These are phyloP conservation scores for Nipponacmea schrenckii DNA, from an alignment of 2,888 invertebrate species.

Conservation along the genomic window DNA sequence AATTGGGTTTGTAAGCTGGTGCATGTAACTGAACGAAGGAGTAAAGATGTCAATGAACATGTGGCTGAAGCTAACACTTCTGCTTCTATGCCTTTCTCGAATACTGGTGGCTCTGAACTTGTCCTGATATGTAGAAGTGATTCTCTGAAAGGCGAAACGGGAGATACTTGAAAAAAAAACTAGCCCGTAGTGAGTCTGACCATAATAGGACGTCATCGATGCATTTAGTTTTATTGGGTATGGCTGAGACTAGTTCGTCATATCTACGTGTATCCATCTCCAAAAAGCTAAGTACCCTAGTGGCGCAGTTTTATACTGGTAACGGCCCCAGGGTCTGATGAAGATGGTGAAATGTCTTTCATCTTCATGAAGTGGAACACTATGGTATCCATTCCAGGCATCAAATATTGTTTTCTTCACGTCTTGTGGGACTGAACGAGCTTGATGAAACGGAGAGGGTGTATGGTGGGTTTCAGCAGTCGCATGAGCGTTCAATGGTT, in stretches of 20 bases:
- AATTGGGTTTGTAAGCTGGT: no score
- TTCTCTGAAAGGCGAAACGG: no score
- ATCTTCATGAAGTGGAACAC: slow-evolving; percentile 30
- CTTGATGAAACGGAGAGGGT: slow-evolving; percentile 40
- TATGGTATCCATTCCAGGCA: no score
- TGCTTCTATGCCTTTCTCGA: neutral
- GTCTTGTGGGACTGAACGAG: slow-evolving; percentile 36
- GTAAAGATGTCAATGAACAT: no score
- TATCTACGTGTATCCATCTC: slow-evolving; percentile 41
- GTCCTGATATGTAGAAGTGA: no score
- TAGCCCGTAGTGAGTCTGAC: slow-evolving; percentile 29
- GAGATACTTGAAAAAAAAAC: slow-evolving; percentile 39
- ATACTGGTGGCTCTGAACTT: neutral
- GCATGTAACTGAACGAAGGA: no score
- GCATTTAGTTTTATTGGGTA: no score
- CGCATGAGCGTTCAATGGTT: slow-evolving; percentile 39
- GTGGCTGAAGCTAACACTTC: neutral
- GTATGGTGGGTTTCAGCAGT: slow-evolving; percentile 38
- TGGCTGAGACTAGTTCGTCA: slow-evolving; percentile 45
- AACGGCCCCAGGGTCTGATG: slow-evolving; percentile 39
- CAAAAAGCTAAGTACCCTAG: slow-evolving; percentile 17
- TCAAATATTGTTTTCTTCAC: slow-evolving; percentile 27
- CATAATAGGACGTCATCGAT: no score
- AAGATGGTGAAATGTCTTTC: slow-evolving; percentile 34
- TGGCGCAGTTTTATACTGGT: slow-evolving; percentile 29